Evolutionary conservation across 2,888 invertebrate genomes (phyloP).

Genomic region (Lamproptera curius): DNA sequence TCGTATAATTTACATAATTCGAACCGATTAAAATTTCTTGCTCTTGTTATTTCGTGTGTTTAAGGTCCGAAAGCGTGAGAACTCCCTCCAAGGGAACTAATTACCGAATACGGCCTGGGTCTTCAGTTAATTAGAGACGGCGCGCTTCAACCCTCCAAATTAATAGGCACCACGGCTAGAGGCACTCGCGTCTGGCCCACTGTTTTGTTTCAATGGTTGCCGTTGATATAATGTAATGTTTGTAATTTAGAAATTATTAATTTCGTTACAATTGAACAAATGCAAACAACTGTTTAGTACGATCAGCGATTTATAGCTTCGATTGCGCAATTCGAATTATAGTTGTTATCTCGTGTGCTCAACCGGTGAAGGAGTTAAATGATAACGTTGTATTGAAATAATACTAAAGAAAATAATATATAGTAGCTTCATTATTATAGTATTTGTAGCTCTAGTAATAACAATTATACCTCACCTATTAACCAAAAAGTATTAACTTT

Average conservation of each 20-base stretch:
- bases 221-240: constrained; percentile 60
- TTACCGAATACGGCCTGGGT: constrained; percentile 71
- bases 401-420: too few relatives aligned
- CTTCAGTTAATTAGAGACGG: constrained; percentile 75
- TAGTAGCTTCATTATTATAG: too few relatives aligned
- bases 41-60: constrained; percentile 49
- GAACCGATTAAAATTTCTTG: constrained; percentile 52
- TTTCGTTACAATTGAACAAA: constrained; percentile 24
- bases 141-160: constrained; percentile 75
- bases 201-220: constrained; percentile 73
- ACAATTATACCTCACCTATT: too few relatives aligned
- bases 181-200: constrained; percentile 61
- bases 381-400: too few relatives aligned
- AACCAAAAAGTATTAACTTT: too few relatives aligned
- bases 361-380: too few relatives aligned
- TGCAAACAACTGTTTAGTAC: too few relatives aligned
- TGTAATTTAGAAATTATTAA: constrained; percentile 47
- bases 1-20: constrained; percentile 52
- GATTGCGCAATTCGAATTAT: too few relatives aligned
- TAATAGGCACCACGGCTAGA: constrained; percentile 67
- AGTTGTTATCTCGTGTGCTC: too few relatives aligned
- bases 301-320: too few relatives aligned
- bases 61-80: constrained; percentile 66
- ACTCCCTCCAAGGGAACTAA: constrained; percentile 72
- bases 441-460: too few relatives aligned